These are phyloP conservation scores for Pitangus sulphuratus DNA, from an alignment of 2,797 vertebrate genomes.

Conservation along the genomic window DNA sequence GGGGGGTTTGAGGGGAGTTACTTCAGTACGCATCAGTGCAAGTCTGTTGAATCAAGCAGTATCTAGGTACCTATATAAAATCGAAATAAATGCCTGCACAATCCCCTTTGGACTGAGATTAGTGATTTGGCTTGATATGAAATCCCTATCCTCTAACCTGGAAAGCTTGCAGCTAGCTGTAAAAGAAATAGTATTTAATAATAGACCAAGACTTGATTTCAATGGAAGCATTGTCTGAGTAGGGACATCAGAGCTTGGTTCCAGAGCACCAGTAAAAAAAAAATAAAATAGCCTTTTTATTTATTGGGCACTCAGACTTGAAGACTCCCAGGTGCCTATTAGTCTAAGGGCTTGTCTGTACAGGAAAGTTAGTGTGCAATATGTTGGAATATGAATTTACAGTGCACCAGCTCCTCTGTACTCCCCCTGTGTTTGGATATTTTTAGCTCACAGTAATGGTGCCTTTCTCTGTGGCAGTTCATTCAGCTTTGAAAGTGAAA, in stretches of 20 bases:
- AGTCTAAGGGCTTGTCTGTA: slow-evolving; percentile 61
- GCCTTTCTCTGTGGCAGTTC: slow-evolving; percentile 23
- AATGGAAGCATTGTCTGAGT: slow-evolving; percentile 52
- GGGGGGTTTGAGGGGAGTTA: not conserved
- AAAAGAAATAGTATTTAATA: slow-evolving; percentile 50
- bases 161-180: slow-evolving; percentile 34
- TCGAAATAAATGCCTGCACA: slow-evolving; percentile 25
- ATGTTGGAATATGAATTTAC: slow-evolving; percentile 64
- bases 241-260: slow-evolving; percentile 53
- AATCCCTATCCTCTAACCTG: slow-evolving; percentile 31
- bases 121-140: slow-evolving; percentile 45
- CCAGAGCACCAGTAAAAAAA: slow-evolving; percentile 50
- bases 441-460: slow-evolving; percentile 36
- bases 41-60: not conserved
- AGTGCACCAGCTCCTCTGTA: slow-evolving; percentile 29
- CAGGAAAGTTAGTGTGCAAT: slow-evolving; percentile 55
- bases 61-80: slow-evolving; percentile 2
- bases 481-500: slow-evolving; percentile 35
- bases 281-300: slow-evolving; percentile 54
- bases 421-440: slow-evolving; percentile 23
- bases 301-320: slow-evolving; percentile 68
- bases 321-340: slow-evolving; percentile 66
- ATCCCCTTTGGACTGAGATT: slow-evolving; percentile 15
- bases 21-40: not conserved
- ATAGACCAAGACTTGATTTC: slow-evolving; percentile 35